These are phyloP conservation scores for Trochalopteron elliotii DNA, from an alignment of 2,113 vertebrate genomes.

Conservation along the genomic window DNA sequence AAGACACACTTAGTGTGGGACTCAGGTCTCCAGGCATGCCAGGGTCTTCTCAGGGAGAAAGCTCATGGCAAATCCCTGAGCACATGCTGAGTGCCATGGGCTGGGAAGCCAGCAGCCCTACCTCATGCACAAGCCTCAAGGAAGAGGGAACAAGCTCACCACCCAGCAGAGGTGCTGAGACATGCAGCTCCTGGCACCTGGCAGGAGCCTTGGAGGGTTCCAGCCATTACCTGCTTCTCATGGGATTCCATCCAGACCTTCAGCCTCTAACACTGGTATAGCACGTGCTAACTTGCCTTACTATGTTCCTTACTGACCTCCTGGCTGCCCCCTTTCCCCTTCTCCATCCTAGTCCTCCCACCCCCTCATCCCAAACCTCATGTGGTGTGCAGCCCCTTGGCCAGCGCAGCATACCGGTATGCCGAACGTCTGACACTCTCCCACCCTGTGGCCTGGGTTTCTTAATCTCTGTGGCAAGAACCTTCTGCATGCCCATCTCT, in stretches of 20 bases:
- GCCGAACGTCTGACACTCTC: fast-evolving
- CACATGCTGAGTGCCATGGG: fast-evolving
- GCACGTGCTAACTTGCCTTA: fast-evolving
- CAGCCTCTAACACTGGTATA: background rate
- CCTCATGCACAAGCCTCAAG: fast-evolving
- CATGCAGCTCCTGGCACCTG: fast-evolving
- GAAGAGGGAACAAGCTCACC: background rate
- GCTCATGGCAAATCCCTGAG: background rate
- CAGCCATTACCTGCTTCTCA: background rate
- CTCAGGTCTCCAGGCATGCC: fast-evolving
- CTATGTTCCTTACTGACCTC: background rate
- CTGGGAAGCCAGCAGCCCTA: background rate
- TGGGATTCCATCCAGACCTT: background rate
- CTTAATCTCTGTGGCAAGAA: background rate
- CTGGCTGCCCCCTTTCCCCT: background rate
- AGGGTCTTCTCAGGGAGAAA: background rate
- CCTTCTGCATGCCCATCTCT: background rate
- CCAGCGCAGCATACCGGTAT: background rate
- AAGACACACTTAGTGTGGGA: fast-evolving
- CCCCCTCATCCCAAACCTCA: background rate
- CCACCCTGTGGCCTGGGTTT: background rate
- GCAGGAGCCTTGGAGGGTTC: background rate
- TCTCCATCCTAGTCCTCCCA: background rate
- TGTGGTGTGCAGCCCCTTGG: fast-evolving
- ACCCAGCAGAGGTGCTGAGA: fast-evolving